These are phyloP conservation scores for Perca schrenkii DNA, from an alignment of 2,113 vertebrate species.

Conservation along the genomic window DNA sequence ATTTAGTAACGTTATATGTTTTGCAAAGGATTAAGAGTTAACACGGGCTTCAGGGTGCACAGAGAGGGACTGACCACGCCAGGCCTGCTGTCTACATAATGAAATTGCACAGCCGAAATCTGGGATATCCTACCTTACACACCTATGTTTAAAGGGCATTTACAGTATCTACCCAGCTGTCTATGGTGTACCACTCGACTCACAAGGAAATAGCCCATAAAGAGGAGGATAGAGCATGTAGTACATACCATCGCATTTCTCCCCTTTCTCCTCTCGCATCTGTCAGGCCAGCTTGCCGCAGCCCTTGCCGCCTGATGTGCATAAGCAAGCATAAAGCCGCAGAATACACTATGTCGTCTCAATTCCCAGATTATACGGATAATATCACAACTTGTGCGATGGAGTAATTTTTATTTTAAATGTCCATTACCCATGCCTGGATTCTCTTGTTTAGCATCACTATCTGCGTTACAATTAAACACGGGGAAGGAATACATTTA, in stretches of 20 bases:
- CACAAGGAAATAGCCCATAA: conserved; percentile 42
- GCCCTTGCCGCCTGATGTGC: conserved; percentile 79
- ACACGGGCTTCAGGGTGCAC: conserved; percentile 62
- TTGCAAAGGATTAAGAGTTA: conserved; percentile 68
- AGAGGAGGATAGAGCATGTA: conserved; percentile 36
- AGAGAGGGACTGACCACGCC: conserved; percentile 75
- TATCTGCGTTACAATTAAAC: conserved; percentile 61
- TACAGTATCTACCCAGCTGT: conserved; percentile 50
- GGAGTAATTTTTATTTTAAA: conserved; percentile 35
- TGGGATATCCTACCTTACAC: conserved; percentile 37
- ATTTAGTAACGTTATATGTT: conserved; percentile 28
- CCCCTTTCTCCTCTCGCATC: conserved; percentile 76
- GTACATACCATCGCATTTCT: conserved; percentile 80
- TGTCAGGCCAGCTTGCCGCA: conserved; percentile 83
- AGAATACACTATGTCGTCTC: conserved; percentile 45
- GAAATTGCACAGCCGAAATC: conserved; percentile 62
- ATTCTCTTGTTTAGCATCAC: conserved; percentile 33
- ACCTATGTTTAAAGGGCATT: conserved; percentile 24
- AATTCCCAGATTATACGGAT: conserved; percentile 18
- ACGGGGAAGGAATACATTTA: conserved; percentile 39
- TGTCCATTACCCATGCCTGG: conserved; percentile 36
- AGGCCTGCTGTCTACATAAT: conserved; percentile 76
- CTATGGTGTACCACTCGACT: conserved; percentile 35
- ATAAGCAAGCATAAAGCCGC: conserved; percentile 68
- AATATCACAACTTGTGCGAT: conserved; percentile 11